A percentile compares a stretch with the other conserved stretches of the same genome.
These are phyloP conservation scores for Potamilus streckersoni DNA, from an alignment of 1,140 invertebrate species.

Conservation along the genomic window DNA sequence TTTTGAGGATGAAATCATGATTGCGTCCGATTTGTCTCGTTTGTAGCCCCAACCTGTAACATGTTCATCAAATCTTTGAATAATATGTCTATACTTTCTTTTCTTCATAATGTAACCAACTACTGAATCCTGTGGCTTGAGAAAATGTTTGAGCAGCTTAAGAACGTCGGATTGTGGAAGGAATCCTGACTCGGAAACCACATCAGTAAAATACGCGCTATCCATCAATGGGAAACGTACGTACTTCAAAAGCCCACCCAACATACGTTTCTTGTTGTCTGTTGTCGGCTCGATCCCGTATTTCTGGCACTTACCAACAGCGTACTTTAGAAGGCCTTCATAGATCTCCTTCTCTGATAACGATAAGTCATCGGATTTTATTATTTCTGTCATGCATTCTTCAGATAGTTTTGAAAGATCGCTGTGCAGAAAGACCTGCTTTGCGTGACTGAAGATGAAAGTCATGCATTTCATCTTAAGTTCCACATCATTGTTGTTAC, in stretches of 20 bases:
- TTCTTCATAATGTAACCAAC: neutral
- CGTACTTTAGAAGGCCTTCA: conserved; percentile 29
- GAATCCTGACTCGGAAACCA: conserved; percentile 5
- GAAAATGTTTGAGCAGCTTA: conserved; percentile 13
- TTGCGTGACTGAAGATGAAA: conserved; percentile 24
- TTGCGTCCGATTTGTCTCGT: conserved; percentile 19
- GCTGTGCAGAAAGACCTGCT: conserved; percentile 19
- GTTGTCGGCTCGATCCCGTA: conserved; percentile 14
- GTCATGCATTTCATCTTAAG: conserved; percentile 28
- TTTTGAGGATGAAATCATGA: conserved; percentile 16
- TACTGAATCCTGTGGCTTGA: neutral
- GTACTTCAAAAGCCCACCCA: conserved; percentile 25
- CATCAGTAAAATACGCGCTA: conserved; percentile 19
- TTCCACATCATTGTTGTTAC: conserved; percentile 22
- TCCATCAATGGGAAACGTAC: conserved; percentile 39
- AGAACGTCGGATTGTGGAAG: conserved; percentile 6
- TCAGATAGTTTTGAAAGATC: conserved; percentile 27
- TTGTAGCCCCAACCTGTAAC: conserved; percentile 22
- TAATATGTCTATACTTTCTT: conserved; percentile 4
- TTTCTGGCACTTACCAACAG: conserved; percentile 22
- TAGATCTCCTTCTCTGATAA: conserved; percentile 27
- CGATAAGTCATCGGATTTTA: conserved; percentile 24
- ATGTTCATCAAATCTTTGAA: conserved; percentile 5
- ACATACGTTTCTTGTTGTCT: conserved; percentile 15
- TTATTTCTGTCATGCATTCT: conserved; percentile 26